Conservation (phyloP, 2,888 invertebrate species). For the Tipula helvola region DNA sequence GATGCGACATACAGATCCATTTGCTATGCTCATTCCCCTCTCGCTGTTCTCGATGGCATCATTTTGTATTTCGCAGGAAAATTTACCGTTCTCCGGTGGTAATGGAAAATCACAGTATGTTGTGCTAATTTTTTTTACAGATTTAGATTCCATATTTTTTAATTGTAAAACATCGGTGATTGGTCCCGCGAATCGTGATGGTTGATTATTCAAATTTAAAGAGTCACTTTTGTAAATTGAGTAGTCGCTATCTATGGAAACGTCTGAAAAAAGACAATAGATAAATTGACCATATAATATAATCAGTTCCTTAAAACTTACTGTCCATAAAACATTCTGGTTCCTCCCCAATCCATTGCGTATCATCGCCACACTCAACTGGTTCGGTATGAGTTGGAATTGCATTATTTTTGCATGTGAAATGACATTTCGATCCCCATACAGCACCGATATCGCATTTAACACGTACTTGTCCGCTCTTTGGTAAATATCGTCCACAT, state of each 20-base stretch:
- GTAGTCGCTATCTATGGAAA: not conserved
- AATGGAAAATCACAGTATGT: constrained; percentile 16
- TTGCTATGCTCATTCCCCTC: constrained; percentile 16
- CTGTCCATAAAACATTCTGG: constrained; percentile 15
- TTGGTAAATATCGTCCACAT: constrained; percentile 17
- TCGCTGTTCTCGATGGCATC: constrained; percentile 14
- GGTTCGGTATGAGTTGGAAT: constrained; percentile 16
- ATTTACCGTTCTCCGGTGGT: constrained; percentile 18
- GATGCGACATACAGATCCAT: constrained; percentile 18
- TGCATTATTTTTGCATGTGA: constrained; percentile 17
- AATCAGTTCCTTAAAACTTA: not conserved
- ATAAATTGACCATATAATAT: not conserved
- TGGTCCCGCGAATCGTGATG: not conserved
- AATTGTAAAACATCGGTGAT: not conserved
- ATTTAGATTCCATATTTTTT: not conserved
- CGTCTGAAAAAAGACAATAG: not conserved
- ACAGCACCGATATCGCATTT: constrained; percentile 18
- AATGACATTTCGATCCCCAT: constrained; percentile 20
- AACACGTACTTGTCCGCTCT: constrained; percentile 15
- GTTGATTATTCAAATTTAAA: not conserved
- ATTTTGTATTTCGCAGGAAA: constrained; percentile 18
- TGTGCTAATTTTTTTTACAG: not conserved
- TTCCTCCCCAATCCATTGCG: constrained; percentile 20
- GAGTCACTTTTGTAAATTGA: not conserved
- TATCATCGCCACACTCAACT: constrained; percentile 18